Conservation (phyloP, 2,113 vertebrate species). For the Bufo bufo region DNA sequence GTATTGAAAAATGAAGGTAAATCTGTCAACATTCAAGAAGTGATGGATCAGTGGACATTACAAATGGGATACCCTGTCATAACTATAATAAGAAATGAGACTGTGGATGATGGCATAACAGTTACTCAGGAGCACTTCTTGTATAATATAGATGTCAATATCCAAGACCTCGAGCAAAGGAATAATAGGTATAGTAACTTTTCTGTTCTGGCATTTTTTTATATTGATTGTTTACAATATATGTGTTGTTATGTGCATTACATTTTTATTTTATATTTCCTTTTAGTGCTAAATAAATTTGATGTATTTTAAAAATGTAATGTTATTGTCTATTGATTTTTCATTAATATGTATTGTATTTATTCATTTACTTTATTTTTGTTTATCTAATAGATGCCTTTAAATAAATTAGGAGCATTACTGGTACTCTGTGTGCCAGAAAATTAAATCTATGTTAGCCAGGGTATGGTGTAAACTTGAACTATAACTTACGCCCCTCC, state of each 20-base stretch:
- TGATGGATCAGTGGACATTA: slow-evolving; percentile 98
- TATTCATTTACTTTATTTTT: no score
- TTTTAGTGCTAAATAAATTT: neutral
- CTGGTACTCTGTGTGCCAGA: no score
- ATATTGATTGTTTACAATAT: neutral
- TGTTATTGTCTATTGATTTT: no score
- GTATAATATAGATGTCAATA: slow-evolving; percentile 82
- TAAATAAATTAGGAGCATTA: no score
- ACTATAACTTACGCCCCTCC: no score
- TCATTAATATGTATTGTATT: neutral
- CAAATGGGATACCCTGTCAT: slow-evolving; percentile 98
- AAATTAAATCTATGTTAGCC: no score
- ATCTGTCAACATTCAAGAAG: slow-evolving; percentile 89
- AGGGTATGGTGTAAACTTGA: no score
- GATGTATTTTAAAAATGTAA: no score
- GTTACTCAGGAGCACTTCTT: slow-evolving; percentile 93
- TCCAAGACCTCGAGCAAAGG: slow-evolving; percentile 68
- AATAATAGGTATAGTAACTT: slow-evolving; percentile 81
- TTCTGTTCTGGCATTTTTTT: neutral
- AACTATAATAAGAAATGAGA: slow-evolving; percentile 89
- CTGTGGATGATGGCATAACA: slow-evolving; percentile 76
- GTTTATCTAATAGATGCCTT: no score
- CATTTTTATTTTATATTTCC: neutral
- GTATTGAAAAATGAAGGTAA: slow-evolving; percentile 90
- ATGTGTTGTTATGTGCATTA: neutral